These are phyloP conservation scores for Ricordea florida DNA, from an alignment of 92 coral and sea anemone species.

Conservation along the genomic window DNA sequence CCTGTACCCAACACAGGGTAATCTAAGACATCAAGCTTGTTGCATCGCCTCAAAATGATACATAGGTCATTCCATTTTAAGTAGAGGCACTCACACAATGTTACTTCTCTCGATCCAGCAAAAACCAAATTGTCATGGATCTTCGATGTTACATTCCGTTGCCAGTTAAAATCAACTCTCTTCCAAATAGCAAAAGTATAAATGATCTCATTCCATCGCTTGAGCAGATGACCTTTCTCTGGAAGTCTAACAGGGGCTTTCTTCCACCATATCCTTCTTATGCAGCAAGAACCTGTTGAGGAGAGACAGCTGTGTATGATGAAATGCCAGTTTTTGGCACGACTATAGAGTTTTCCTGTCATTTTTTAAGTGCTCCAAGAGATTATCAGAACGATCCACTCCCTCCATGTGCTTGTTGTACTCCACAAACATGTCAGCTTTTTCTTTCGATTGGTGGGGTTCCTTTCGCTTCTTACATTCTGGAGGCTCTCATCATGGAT, in stretches of 20 bases:
- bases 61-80: slow-evolving; percentile 8
- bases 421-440: slow-evolving; percentile 15
- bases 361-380: slow-evolving; percentile 16
- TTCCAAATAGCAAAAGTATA: background rate
- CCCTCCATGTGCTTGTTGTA: slow-evolving; percentile 51
- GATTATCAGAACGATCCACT: slow-evolving; percentile 41
- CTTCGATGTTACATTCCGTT: slow-evolving; percentile 15
- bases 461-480: background rate
- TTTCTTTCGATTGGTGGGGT: background rate
- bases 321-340: slow-evolving; percentile 37
- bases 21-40: background rate
- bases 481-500: background rate
- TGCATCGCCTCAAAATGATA: background rate
- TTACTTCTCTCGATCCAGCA: slow-evolving; percentile 1
- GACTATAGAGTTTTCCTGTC: slow-evolving; percentile 19
- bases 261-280: background rate
- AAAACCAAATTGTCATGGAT: slow-evolving; percentile 12
- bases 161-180: slow-evolving; percentile 8
- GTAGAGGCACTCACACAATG: background rate
- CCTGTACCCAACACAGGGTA: background rate
- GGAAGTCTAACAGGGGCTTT: background rate
- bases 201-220: background rate
- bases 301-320: slow-evolving; percentile 28
- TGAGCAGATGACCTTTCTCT: background rate
- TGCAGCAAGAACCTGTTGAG: background rate